Evolutionary conservation across 2,113 vertebrate species (phyloP).

Genomic region (Phocoena phocoena): DNA sequence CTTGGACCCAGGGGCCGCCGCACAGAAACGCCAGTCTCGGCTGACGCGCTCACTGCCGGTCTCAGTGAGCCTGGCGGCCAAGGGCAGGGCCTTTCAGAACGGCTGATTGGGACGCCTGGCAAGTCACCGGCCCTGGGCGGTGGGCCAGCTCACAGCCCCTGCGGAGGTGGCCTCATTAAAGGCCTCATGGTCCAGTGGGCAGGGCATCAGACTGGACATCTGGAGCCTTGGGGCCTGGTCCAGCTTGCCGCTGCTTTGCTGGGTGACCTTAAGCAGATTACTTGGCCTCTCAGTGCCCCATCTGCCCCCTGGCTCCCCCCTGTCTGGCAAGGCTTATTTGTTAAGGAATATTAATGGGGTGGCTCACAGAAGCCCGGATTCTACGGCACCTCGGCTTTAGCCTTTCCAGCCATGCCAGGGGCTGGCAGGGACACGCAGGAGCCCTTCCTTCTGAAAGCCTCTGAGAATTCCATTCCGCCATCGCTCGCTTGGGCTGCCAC

Average conservation of each 20-base stretch:
- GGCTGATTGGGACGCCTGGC: conserved; percentile 77
- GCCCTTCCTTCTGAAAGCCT: background rate
- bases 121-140: conserved; percentile 68
- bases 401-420: background rate
- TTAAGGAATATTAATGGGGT: conserved; percentile 47
- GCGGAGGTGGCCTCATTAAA: conserved; percentile 80
- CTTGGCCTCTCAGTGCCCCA: conserved; percentile 78
- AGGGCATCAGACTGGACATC: conserved; percentile 80
- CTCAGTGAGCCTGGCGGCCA: background rate
- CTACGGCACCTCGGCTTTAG: background rate
- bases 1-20: background rate
- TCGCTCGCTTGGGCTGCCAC: background rate
- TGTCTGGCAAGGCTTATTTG: conserved; percentile 53
- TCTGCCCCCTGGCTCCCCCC: conserved; percentile 73
- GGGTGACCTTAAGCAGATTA: conserved; percentile 79
- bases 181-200: conserved; percentile 79
- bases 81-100: conserved; percentile 63
- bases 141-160: conserved; percentile 71
- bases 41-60: background rate
- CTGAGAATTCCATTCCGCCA: background rate
- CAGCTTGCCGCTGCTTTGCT: conserved; percentile 78
- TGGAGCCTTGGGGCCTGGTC: conserved; percentile 75
- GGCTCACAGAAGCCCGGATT: background rate
- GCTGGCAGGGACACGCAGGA: background rate
- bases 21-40: background rate